phyloP scores from a whole-genome alignment of 2,888 invertebrate genomes.

The Stenodera caucasica region DNA sequence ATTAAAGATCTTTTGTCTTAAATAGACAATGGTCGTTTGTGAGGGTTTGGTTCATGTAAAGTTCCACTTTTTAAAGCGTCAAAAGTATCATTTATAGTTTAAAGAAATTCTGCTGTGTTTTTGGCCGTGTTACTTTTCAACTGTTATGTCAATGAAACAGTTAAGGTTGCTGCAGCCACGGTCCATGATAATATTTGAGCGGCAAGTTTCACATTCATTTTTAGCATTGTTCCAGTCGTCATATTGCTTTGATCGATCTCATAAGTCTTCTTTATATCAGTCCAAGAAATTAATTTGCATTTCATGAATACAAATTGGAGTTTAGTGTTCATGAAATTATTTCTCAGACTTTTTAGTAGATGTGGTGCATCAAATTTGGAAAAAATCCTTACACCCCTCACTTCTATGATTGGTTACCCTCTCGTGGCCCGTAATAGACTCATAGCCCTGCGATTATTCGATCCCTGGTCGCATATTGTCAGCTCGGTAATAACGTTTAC shows the following conservation, averaged over 20 bases:
- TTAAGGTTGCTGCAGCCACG: constrained; percentile 25
- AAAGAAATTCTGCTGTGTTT: constrained; percentile 27
- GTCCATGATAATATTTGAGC: constrained; percentile 25
- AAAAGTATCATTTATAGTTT: constrained; percentile 27
- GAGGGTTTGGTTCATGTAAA: constrained; percentile 18
- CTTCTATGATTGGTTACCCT: constrained; percentile 17
- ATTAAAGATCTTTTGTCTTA: constrained; percentile 19
- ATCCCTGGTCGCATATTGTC: constrained; percentile 22
- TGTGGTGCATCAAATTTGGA: constrained; percentile 26
- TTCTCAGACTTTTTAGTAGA: constrained; percentile 23
- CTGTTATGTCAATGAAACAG: constrained; percentile 18
- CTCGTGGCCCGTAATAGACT: constrained; percentile 18
- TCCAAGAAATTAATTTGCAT: constrained; percentile 15
- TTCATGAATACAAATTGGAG: constrained; percentile 11
- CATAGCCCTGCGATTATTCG: constrained; percentile 21
- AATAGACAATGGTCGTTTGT: constrained; percentile 21
- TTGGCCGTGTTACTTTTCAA: constrained; percentile 18
- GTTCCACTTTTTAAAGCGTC: constrained; percentile 26
- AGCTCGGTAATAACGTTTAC: constrained; percentile 11
- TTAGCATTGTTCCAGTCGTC: constrained; percentile 21
- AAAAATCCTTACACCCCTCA: constrained; percentile 15
- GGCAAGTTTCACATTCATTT: constrained; percentile 27
- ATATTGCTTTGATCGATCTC: constrained; percentile 19
- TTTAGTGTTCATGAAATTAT: constrained; percentile 23
- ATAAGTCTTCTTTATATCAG: constrained; percentile 18